These are phyloP conservation scores for Drosophila leonis DNA, from an alignment of 2,888 invertebrate species.

Conservation along the genomic window DNA sequence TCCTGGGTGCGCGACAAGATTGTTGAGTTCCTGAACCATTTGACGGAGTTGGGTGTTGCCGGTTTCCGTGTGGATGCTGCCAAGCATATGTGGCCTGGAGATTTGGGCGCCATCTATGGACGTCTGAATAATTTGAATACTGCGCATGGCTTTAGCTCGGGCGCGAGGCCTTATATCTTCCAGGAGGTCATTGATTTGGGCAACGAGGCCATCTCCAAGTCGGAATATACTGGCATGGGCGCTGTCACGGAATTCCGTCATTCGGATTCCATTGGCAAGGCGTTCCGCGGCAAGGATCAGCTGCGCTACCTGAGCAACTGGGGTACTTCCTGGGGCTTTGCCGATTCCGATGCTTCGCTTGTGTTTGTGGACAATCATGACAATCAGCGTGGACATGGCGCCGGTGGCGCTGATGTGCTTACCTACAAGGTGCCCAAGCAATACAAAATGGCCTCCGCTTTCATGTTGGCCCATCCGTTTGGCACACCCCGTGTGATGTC, in stretches of 20 bases:
- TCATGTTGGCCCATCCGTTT: constrained; percentile 95
- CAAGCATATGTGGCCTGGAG: constrained; percentile 93
- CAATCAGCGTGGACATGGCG: constrained; percentile 92
- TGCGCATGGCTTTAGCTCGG: constrained; percentile 88
- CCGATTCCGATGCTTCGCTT: constrained; percentile 88
- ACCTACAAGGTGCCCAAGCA: constrained; percentile 89
- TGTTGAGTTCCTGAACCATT: constrained; percentile 79
- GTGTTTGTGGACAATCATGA: constrained; percentile 97
- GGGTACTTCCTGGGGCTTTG: constrained; percentile 89
- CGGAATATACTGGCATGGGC: constrained; percentile 86
- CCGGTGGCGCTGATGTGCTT: constrained; percentile 87
- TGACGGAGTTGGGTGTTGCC: constrained; percentile 90
- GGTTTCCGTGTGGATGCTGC: constrained; percentile 94
- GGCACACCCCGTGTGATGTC: constrained; percentile 94
- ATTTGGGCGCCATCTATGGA: constrained; percentile 87
- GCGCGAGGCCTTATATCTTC: constrained; percentile 89
- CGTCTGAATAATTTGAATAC: constrained; percentile 88
- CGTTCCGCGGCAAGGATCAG: constrained; percentile 88
- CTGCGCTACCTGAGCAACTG: constrained; percentile 89
- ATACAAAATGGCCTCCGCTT: constrained; percentile 93
- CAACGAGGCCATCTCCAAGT: constrained; percentile 85
- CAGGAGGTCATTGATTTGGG: constrained; percentile 92
- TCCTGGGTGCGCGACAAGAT: constrained; percentile 77
- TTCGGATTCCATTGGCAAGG: constrained; percentile 86
- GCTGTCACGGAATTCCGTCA: constrained; percentile 91